Conservation (phyloP, 2,113 vertebrate genomes). For the Sebastes schlegelii region DNA sequence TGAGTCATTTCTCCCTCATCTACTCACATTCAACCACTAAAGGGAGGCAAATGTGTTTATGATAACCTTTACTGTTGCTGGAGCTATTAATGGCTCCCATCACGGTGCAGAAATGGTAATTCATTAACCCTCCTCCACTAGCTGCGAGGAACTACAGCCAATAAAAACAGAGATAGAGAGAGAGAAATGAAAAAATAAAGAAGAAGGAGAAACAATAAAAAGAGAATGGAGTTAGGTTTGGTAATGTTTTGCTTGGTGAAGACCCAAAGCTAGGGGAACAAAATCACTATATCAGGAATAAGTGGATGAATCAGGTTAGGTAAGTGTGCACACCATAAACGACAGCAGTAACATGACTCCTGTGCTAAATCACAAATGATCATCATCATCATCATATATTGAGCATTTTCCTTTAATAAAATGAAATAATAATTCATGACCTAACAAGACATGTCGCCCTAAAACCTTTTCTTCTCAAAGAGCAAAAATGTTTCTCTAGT, state of each 20-base stretch:
- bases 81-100: conserved; percentile 58
- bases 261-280: neutral
- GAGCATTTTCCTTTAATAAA: no score
- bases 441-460: no score
- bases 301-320: neutral
- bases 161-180: conserved; percentile 34
- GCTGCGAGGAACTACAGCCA: conserved; percentile 16
- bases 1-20: conserved; percentile 47
- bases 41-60: conserved; percentile 64
- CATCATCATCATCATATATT: neutral
- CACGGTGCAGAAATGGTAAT: conserved; percentile 53
- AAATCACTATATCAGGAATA: neutral
- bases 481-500: no score
- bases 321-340: neutral
- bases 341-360: neutral
- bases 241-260: neutral
- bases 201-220: neutral
- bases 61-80: conserved; percentile 63
- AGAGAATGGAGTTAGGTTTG: neutral
- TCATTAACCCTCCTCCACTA: conserved; percentile 56
- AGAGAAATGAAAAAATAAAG: conserved; percentile 1
- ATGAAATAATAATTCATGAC: no score
- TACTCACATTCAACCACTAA: conserved; percentile 41
- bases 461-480: no score
- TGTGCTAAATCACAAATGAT: neutral